Evolutionary conservation across 2,888 invertebrate genomes (phyloP).

Genomic region (Cantharis rufa): DNA sequence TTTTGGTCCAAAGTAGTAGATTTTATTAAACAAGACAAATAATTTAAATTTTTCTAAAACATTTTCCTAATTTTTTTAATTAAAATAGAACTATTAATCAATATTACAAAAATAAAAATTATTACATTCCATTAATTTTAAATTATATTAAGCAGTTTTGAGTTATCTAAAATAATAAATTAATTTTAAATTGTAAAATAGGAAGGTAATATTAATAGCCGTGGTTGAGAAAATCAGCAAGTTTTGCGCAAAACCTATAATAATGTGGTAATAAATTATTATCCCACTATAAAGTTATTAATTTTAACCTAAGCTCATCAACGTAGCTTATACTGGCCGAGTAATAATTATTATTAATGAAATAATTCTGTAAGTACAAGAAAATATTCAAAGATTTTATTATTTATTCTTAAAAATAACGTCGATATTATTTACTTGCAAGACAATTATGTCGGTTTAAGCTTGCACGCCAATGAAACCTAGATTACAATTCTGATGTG

Average conservation of each 20-base stretch:
- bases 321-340: constrained; percentile 13
- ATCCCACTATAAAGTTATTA: constrained; percentile 47
- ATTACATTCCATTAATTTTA: background rate
- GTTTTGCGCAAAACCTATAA: constrained; percentile 22
- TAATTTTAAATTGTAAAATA: background rate
- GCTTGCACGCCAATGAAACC: constrained; percentile 28
- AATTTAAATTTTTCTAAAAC: too few relatives aligned
- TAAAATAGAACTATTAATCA: background rate
- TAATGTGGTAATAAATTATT: constrained; percentile 45
- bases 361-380: background rate
- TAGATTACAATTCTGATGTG: constrained; percentile 30
- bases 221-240: constrained; percentile 17
- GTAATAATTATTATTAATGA: background rate
- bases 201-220: constrained; percentile 17
- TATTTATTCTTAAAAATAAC: background rate
- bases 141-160: background rate
- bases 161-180: background rate
- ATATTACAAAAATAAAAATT: background rate
- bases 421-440: constrained; percentile 3
- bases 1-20: too few relatives aligned
- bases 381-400: background rate
- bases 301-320: constrained; percentile 47
- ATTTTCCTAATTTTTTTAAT: too few relatives aligned
- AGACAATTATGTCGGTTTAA: constrained; percentile 28
- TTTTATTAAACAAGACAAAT: too few relatives aligned